Base-by-base conservation (phyloP, 92 coral and sea anemone genomes). In the Blastomussa wellsi region DNA sequence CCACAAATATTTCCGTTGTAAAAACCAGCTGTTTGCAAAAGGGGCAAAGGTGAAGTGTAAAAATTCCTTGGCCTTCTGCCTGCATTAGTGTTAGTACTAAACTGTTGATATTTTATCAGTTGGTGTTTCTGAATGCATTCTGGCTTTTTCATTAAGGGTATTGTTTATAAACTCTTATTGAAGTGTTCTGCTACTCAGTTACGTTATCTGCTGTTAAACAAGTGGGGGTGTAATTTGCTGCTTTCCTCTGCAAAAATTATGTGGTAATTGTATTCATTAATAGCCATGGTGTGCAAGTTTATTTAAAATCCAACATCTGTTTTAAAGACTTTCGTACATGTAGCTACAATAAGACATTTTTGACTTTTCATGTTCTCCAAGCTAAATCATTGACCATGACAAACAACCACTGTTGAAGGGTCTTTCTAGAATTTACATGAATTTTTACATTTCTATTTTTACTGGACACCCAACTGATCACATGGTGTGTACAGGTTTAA, bases 101-200 rank as follows among this genome's bases (percentile, higher is more conserved):
- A 8, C n/a, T n/a, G n/a, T n/a, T n/a, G n/a, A n/a, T n/a, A n/a
- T n/a, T 37, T 7, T 72, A n/a, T 70, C 72, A 11, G 12, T 32
- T 13, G 37, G 66, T 71, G 28, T 69, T 44, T 69, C 74, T 69
- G 59, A 29, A 42, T 42, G 20, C 41, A 73, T 41, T 15, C 26
- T 81, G 77, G 67, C 35, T 48, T 67, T 48, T 12, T 44, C 39
- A 47, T 80, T 59, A 67, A 80, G 64, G 31, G 19, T 44, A 39
- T 44, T 66, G 73, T 42, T 64, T 36, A 14, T 71, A 15, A 52
- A 37, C 70, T 36, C 35, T 31, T 51, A n/a, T 24, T 51, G n/a
- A 69, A 69, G 67, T 49, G 49, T 77, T 72, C 72, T 72, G 55
- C 51, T 69, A 8, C 69, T 70, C n/a, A n/a, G n/a, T n/a, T 82